Conservation (phyloP, 2,888 invertebrate genomes). For the Eulithis prunata region DNA sequence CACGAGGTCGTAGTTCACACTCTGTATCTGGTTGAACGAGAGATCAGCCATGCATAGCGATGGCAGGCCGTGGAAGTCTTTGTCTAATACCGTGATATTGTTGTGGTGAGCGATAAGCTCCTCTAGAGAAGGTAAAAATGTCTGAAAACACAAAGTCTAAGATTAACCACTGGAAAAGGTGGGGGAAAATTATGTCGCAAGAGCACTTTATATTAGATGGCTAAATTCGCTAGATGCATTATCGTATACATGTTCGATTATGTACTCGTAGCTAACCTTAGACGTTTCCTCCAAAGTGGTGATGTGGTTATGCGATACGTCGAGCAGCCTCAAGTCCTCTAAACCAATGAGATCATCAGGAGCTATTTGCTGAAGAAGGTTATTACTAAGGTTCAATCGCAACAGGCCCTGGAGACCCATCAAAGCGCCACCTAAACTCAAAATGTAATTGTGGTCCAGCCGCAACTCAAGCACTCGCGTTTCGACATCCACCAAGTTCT, state of each 20-base stretch:
- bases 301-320: conserved; percentile 91
- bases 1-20: conserved; percentile 89
- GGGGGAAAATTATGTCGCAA: conserved; percentile 16
- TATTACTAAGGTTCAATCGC: conserved; percentile 89
- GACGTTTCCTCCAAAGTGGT: conserved; percentile 92
- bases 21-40: conserved; percentile 89
- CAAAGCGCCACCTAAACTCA: conserved; percentile 89
- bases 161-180: not conserved
- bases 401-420: conserved; percentile 90
- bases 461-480: conserved; percentile 89
- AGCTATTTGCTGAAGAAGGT: conserved; percentile 88
- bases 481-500: conserved; percentile 91
- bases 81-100: conserved; percentile 88
- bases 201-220: not conserved
- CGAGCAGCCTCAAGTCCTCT: conserved; percentile 89
- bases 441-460: conserved; percentile 89
- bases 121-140: conserved; percentile 90
- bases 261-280: conserved; percentile 86
- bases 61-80: conserved; percentile 93
- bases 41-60: conserved; percentile 92
- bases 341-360: conserved; percentile 92
- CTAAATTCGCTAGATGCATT: not conserved
- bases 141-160: conserved; percentile 82
- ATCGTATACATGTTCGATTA: not conserved
- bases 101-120: conserved; percentile 91